These are phyloP conservation scores for Erynnis tages DNA, from an alignment of 2,888 invertebrate species.

Conservation along the genomic window DNA sequence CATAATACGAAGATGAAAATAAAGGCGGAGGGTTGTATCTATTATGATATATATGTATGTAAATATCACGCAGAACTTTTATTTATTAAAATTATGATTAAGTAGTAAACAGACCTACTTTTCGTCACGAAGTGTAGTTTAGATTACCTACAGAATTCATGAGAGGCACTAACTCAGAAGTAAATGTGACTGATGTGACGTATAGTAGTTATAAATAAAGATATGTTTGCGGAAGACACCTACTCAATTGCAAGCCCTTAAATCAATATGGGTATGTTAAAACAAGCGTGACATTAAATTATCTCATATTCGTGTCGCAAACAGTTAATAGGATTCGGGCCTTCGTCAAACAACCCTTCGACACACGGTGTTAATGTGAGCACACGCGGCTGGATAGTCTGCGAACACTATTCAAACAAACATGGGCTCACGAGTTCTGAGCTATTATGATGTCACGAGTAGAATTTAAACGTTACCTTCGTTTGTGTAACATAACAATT, in stretches of 20 bases:
- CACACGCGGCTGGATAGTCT: slow-evolving; percentile 59
- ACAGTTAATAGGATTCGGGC: slow-evolving; percentile 61
- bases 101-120: too few relatives aligned
- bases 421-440: slow-evolving; percentile 64
- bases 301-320: slow-evolving; percentile 35
- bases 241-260: slow-evolving; percentile 1
- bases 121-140: too few relatives aligned
- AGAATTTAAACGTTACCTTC: slow-evolving; percentile 35
- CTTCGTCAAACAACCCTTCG: slow-evolving; percentile 65
- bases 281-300: slow-evolving; percentile 48
- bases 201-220: too few relatives aligned
- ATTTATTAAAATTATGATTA: too few relatives aligned
- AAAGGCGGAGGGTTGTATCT: slow-evolving; percentile 3
- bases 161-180: too few relatives aligned
- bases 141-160: too few relatives aligned
- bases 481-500: slow-evolving; percentile 26
- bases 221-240: too few relatives aligned
- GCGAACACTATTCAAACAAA: slow-evolving; percentile 71
- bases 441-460: slow-evolving; percentile 53
- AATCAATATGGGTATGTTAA: slow-evolving; percentile 32
- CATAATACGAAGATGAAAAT: slow-evolving; percentile 50
- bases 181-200: too few relatives aligned
- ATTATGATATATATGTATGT: too few relatives aligned
- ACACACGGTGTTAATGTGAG: slow-evolving; percentile 63
- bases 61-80: too few relatives aligned